A percentile compares a stretch with the other conserved stretches of the same genome.
Evolutionary conservation across 2,797 vertebrate genomes (phyloP).

Genomic region (Smutsia temminckii): DNA sequence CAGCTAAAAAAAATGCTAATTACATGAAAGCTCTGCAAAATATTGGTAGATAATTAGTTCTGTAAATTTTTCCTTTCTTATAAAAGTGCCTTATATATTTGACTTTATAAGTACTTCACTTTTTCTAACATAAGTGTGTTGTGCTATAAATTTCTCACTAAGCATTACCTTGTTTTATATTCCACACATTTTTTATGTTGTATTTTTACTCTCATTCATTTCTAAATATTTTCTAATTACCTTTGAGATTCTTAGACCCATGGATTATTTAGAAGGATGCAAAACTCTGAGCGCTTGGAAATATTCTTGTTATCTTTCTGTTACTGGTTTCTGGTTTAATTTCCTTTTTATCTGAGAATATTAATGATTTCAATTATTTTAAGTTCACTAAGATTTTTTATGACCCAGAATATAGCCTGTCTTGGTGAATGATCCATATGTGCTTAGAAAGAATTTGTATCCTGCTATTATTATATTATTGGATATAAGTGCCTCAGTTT

Average conservation of each 20-base stretch:
- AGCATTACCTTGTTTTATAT: neutral
- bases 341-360: conserved; percentile 10
- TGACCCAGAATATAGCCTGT: neutral
- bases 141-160: neutral
- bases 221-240: conserved; percentile 30
- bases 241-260: conserved; percentile 26
- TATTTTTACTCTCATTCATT: conserved; percentile 23
- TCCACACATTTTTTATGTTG: neutral
- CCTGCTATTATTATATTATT: neutral
- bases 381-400: neutral
- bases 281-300: conserved; percentile 8
- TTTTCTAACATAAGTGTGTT: neutral
- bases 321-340: conserved; percentile 41
- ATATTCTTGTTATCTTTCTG: conserved; percentile 17
- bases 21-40: neutral
- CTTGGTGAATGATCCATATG: neutral
- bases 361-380: conserved; percentile 26
- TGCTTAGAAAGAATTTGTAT: neutral
- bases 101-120: conserved; percentile 1
- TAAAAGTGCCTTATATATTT: neutral
- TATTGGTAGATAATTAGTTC: neutral
- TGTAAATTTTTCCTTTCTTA: conserved; percentile 5
- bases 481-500: neutral
- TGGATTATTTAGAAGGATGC: conserved; percentile 25
- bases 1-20: neutral